Evolutionary conservation across 2,888 invertebrate genomes (phyloP).

Genomic region (Leptinotarsa haldemani): DNA sequence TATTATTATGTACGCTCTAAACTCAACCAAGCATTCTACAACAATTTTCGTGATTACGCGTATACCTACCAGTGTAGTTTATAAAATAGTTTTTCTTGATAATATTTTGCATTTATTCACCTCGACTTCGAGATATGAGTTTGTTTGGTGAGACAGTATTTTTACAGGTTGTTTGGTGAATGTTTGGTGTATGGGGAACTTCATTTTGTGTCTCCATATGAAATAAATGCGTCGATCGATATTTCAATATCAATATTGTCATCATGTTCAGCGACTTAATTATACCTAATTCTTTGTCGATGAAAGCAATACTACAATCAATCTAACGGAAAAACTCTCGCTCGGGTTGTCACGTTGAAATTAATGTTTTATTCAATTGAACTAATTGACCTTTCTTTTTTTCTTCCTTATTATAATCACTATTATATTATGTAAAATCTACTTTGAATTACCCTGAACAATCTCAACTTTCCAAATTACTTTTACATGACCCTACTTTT

Average conservation of each 20-base stretch:
- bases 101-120: background rate
- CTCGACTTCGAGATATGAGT: too few relatives aligned
- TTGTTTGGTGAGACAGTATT: too few relatives aligned
- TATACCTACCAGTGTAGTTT: background rate
- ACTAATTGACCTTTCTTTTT: conserved; percentile 1
- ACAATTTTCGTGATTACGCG: background rate
- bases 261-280: too few relatives aligned
- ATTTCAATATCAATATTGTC: too few relatives aligned
- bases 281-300: background rate
- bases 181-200: too few relatives aligned
- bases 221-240: background rate
- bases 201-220: background rate
- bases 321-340: conserved; percentile 2
- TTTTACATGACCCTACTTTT: background rate
- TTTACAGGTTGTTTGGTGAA: too few relatives aligned
- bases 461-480: background rate
- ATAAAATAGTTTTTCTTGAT: background rate
- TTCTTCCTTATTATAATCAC: background rate
- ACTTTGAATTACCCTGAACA: background rate
- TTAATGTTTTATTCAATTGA: background rate
- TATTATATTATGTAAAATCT: background rate
- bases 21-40: too few relatives aligned
- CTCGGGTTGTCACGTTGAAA: conserved; percentile 12
- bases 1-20: background rate
- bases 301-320: background rate